phyloP scores from a whole-genome alignment of 2,113 vertebrate genomes.

The Varanus komodoensis region DNA sequence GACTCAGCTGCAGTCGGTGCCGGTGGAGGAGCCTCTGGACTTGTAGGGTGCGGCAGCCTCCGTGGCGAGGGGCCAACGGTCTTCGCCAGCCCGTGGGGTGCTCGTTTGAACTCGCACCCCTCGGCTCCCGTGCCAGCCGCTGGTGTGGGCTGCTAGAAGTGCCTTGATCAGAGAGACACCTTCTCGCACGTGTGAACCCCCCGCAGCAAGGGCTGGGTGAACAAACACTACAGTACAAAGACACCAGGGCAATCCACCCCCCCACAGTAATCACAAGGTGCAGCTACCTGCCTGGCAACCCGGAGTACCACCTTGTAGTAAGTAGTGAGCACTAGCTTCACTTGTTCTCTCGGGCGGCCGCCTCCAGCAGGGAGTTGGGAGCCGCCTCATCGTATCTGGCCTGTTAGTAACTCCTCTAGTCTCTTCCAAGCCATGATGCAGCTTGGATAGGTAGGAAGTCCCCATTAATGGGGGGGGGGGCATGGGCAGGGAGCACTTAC shows the following conservation, averaged over 20 bases:
- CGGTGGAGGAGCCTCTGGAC: conserved; percentile 85
- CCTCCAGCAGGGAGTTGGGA: neutral
- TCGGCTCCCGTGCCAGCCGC: too few relatives aligned
- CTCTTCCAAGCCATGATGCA: neutral
- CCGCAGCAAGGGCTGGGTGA: neutral
- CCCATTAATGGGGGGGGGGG: neutral
- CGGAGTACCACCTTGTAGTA: neutral
- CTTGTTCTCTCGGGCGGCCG: neutral
- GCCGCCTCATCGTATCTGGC: neutral
- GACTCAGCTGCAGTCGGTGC: conserved; percentile 90
- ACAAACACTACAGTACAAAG: conserved; percentile 6
- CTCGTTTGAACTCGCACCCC: neutral
- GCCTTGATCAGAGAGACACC: conserved; percentile 16
- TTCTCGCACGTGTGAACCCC: neutral
- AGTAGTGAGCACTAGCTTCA: neutral
- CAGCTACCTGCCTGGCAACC: too few relatives aligned
- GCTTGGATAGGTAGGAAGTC: too few relatives aligned
- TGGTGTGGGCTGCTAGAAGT: neutral
- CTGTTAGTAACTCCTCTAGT: neutral
- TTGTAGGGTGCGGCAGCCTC: conserved; percentile 39
- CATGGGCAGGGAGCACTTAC: neutral
- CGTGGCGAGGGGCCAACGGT: accelerated
- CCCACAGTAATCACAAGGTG: too few relatives aligned
- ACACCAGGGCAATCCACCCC: neutral
- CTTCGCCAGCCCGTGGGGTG: neutral